Base-by-base conservation (phyloP, 2,113 vertebrate genomes). In the Canis aureus region DNA sequence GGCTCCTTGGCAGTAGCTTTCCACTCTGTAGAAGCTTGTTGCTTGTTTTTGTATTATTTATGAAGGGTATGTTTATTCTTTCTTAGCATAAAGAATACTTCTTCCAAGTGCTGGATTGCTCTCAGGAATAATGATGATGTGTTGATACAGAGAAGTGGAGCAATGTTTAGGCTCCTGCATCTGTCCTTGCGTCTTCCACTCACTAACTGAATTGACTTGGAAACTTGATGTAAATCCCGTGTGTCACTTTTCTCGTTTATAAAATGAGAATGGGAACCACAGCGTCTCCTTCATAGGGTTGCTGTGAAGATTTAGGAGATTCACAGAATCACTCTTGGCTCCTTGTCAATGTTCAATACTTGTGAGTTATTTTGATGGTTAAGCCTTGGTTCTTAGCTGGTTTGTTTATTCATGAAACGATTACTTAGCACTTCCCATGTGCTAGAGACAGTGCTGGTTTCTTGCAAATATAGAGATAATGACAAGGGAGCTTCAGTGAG, bases 71-170 rank as follows among this genome's bases (percentile, higher is more conserved):
- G 60, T 83, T 83, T 69, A 16, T 69, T 69, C 19, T 60, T 32
- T 82, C 49, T 83, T 20, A 16, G 51, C 49, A n/a, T 43, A 25
- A 76, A 27, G 32, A 51, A 12, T 9, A 2, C 32, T n/a, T 59
- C 35, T 81, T 35, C 17, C 35, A 59, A 15, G 74, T 22, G 11
- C 43, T 3, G 9, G 20, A 0, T 38, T 62, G 23, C 64, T 71
- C 0, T 20, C 15, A 32, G 13, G 15, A 6, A 43, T 71, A 32
- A 20, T 0, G 32, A 10, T 5, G 5, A 8, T 2, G 32, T 3
- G 2, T 5, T 0, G 16, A 43, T 13, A 55, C 29, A 38, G n/a
- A 3, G 1, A 22, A 29, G 8, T 5, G 5, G 16, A 6, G 9
- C 0, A 0, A 11, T 8, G 7, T 3, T 53, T 25, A 29, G 23